phyloP scores from a whole-genome alignment of 2,888 invertebrate genomes.

The Brachyptera risi region DNA sequence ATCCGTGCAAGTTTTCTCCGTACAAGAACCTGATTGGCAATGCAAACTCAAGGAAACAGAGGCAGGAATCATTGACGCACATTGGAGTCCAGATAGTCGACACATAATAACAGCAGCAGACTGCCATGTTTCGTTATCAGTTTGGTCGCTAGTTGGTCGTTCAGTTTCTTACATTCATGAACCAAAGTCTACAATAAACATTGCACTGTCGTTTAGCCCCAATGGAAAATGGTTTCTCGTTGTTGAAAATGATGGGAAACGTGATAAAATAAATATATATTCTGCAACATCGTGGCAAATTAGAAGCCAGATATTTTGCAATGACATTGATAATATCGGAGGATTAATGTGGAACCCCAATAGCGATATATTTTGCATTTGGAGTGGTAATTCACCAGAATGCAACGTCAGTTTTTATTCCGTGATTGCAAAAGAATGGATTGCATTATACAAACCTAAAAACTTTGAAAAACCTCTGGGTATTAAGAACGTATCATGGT shows the following conservation, averaged over 20 bases:
- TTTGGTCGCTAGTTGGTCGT: conserved; percentile 7
- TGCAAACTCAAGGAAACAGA: conserved; percentile 49
- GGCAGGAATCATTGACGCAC: conserved; percentile 43
- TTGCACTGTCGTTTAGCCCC: conserved; percentile 38
- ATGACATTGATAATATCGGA: conserved; percentile 1
- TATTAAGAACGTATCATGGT: conserved; percentile 16
- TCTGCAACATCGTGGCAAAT: conserved; percentile 4
- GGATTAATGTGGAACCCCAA: conserved; percentile 21
- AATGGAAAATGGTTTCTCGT: conserved; percentile 45
- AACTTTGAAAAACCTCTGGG: conserved; percentile 13
- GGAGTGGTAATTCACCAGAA: conserved; percentile 13
- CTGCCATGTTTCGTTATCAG: conserved; percentile 40
- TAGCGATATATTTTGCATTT: conserved; percentile 12
- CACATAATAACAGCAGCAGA: conserved; percentile 48
- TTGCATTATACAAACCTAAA: not conserved
- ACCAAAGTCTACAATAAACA: not conserved
- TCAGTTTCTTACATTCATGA: conserved; percentile 6
- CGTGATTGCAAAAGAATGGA: not conserved
- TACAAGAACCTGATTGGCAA: conserved; percentile 47
- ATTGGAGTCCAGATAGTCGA: conserved; percentile 47
- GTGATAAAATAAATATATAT: conserved; percentile 27
- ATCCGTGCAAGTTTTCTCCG: conserved; percentile 43
- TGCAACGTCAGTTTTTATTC: conserved; percentile 11
- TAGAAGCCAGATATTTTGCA: not conserved
- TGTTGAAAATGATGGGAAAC: conserved; percentile 43